Percentiles rank a stretch among this genome's conserved stretches.
phyloP scores from a whole-genome alignment of 2,888 invertebrate genomes.

The Synanthedon andrenaeformis region DNA sequence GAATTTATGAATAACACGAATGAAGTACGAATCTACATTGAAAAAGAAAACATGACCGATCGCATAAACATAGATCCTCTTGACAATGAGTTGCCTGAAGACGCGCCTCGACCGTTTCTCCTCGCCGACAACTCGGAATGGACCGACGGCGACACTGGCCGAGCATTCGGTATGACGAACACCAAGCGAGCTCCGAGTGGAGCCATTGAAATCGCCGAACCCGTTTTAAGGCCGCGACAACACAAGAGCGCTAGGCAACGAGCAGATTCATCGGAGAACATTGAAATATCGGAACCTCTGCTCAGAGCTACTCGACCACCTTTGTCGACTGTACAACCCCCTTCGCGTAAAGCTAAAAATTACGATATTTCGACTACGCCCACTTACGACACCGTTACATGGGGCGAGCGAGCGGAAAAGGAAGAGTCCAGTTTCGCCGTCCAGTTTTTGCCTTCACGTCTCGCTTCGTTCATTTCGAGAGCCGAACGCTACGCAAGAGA shows the following conservation, averaged over 20 bases:
- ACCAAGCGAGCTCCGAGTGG: conserved; percentile 54
- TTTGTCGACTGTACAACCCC: conserved; percentile 30
- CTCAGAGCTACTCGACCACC: conserved; percentile 61
- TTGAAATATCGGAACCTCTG: conserved; percentile 76
- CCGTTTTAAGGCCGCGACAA: conserved; percentile 75
- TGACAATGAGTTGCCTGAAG: conserved; percentile 58
- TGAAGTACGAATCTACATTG: conserved; percentile 19
- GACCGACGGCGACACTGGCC: conserved; percentile 66
- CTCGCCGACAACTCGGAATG: conserved; percentile 64
- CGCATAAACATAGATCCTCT: conserved; percentile 31
- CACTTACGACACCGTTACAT: conserved; percentile 39
- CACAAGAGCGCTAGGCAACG: conserved; percentile 66
- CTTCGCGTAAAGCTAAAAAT: conserved; percentile 51
- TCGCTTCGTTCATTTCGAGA: conserved; percentile 83
- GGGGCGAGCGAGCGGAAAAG: conserved; percentile 41
- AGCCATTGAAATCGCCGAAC: conserved; percentile 78
- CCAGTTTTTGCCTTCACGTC: conserved; percentile 81
- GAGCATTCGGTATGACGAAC: conserved; percentile 74
- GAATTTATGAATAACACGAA: conserved; percentile 26
- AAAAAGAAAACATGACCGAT: conserved; percentile 34
- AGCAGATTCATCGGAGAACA: conserved; percentile 58
- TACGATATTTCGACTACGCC: conserved; percentile 55
- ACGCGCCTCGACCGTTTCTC: conserved; percentile 44
- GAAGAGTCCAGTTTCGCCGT: conserved; percentile 72
- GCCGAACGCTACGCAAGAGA: conserved; percentile 86